Evolutionary conservation across 2,888 invertebrate genomes (phyloP), one percentile per base, ranked within the genome.

Genomic region (Heliconius hortense): DNA sequence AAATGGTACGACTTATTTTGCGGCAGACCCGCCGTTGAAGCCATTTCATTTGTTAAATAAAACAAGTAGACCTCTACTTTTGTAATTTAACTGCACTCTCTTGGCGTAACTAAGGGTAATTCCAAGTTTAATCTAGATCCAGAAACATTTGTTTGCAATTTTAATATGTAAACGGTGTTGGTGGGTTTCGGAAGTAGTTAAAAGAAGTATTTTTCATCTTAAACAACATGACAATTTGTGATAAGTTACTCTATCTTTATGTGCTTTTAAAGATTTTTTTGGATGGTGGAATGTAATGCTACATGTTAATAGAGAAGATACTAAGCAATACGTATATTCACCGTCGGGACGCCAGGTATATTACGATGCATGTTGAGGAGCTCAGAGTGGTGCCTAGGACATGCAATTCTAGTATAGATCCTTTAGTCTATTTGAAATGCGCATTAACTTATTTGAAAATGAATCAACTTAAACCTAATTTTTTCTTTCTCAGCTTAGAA

Each of bases 1-100:
- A 70, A 74, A 74, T 69, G 39, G 66, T 39, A 60, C 21, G 53
- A 62, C 69, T 74, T 70, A 70, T 70, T 74, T 69, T n/a, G 63
- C 56, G 63, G 35, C 68, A 21, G 28, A 26, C 63, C 24, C 62
- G 63, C 63, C 53, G 74, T 53, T 74, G 69, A 62, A 53, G 56
- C 21, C 7, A 24, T 56, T 74, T 63, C 62, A 74, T 70, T 70
- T 70, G 62, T 21, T 74, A 63, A 53, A 60, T 71, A 62, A 71
- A 71, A 71, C 71, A 62, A 62, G 59, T 71, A 59, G 2, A 35
- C 4, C 26, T 43, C 26, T 39, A 62, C 26, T 71, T 62, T 60
- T n/a, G 24, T 43, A 21, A 39, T 39, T 59, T 60, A 62, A 71
- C 39, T 71, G 71, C 43, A 71, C 39, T 62, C 39, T 62, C 24